These are phyloP conservation scores for Hedychridium roseum DNA, from an alignment of 2,888 invertebrate species.

Conservation along the genomic window DNA sequence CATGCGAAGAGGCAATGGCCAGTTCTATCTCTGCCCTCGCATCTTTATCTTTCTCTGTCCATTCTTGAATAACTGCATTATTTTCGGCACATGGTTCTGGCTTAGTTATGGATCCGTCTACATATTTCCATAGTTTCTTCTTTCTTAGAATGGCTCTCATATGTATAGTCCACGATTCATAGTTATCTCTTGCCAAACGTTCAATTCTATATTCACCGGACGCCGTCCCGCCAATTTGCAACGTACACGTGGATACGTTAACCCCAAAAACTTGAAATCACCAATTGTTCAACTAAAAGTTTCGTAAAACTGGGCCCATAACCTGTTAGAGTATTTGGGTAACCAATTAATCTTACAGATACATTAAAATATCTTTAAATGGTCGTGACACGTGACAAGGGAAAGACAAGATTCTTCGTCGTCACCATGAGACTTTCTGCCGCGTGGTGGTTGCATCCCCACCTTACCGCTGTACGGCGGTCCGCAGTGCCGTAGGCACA, in stretches of 20 bases:
- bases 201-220: too few relatives aligned
- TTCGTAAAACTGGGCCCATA: slow-evolving; percentile 3
- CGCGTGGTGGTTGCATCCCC: too few relatives aligned
- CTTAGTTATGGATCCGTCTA: not conserved
- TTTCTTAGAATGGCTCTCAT: slow-evolving; percentile 5
- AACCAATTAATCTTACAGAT: too few relatives aligned
- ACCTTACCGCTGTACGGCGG: too few relatives aligned
- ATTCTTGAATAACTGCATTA: not conserved
- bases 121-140: slow-evolving; percentile 10
- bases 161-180: slow-evolving; percentile 9
- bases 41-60: slow-evolving; percentile 10
- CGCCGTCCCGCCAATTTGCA: not conserved
- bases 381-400: too few relatives aligned
- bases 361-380: too few relatives aligned
- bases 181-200: slow-evolving; percentile 9
- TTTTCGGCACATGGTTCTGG: slow-evolving; percentile 1
- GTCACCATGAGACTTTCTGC: too few relatives aligned
- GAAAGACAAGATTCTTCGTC: too few relatives aligned
- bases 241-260: not conserved
- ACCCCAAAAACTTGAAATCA: not conserved
- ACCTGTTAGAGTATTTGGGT: slow-evolving; percentile 7
- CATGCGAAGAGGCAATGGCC: slow-evolving; percentile 4
- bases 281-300: not conserved
- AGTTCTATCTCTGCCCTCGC: slow-evolving; percentile 11
- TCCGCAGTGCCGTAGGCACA: too few relatives aligned